Conservation (phyloP, 2,888 invertebrate species). For the Apomyelois bistriatella region DNA sequence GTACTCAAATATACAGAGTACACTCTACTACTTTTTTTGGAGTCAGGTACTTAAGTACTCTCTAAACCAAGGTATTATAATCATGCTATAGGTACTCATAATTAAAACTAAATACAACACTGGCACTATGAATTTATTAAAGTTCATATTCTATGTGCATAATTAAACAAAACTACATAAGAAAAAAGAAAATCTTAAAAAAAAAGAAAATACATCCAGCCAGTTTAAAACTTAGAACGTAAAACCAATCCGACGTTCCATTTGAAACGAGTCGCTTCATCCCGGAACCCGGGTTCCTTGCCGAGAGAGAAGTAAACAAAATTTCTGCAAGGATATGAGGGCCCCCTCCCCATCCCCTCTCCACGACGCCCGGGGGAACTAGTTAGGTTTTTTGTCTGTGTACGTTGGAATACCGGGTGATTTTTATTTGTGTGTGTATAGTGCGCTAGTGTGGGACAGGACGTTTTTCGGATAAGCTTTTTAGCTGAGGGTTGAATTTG, state of each 20-base stretch:
- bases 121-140: no score
- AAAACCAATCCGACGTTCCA: constrained; percentile 60
- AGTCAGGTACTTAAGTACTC: no score
- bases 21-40: no score
- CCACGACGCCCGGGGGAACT: constrained; percentile 33
- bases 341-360: constrained; percentile 32
- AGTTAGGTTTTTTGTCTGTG: constrained; percentile 74
- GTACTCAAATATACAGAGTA: no score
- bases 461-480: constrained; percentile 55
- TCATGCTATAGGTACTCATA: no score
- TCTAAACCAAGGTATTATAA: no score
- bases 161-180: neutral
- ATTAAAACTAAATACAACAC: no score
- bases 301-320: constrained; percentile 76
- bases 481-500: constrained; percentile 48
- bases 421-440: constrained; percentile 61
- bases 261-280: constrained; percentile 51
- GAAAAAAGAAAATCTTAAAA: neutral
- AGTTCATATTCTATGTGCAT: no score
- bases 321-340: constrained; percentile 77
- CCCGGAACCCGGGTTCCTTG: constrained; percentile 63
- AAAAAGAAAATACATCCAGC: constrained; percentile 11
- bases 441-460: constrained; percentile 34
- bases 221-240: constrained; percentile 38
- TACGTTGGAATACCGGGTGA: constrained; percentile 38